These are phyloP conservation scores for Drosophila nigritarsus DNA, from an alignment of 2,888 invertebrate genomes.

Conservation along the genomic window DNA sequence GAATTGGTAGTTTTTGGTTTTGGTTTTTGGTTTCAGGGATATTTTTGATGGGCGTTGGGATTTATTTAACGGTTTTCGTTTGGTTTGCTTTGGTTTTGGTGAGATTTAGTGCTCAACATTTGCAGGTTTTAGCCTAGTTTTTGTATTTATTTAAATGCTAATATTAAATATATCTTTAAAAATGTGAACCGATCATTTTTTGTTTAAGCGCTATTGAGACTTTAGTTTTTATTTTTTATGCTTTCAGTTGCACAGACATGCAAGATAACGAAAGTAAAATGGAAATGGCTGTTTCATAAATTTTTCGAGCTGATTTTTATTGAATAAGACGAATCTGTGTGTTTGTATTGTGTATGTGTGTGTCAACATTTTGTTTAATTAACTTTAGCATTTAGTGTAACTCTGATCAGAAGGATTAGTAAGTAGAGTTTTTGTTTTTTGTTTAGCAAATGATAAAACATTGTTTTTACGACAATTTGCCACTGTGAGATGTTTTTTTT, in stretches of 20 bases:
- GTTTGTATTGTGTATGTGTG: conserved; percentile 27
- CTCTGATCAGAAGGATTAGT: conserved; percentile 73
- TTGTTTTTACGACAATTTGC: conserved; percentile 27
- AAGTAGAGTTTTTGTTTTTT: conserved; percentile 43
- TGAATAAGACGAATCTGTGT: conserved; percentile 58
- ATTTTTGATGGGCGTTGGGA: conserved; percentile 49
- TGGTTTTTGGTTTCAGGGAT: conserved; percentile 33
- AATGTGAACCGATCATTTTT: conserved; percentile 57
- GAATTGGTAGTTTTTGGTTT: conserved; percentile 60
- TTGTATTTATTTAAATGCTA: conserved; percentile 72
- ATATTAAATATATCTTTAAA: conserved; percentile 63
- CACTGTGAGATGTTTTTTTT: conserved; percentile 17
- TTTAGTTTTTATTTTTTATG: conserved; percentile 41
- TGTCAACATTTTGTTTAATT: conserved; percentile 65
- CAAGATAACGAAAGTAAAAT: conserved; percentile 57
- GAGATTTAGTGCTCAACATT: conserved; percentile 67
- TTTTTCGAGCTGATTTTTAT: conserved; percentile 64
- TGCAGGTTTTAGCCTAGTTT: conserved; percentile 67
- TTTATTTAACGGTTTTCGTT: conserved; percentile 42
- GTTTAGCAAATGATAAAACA: conserved; percentile 49
- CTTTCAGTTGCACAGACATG: conserved; percentile 47
- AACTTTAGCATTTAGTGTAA: conserved; percentile 65
- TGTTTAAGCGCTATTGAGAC: conserved; percentile 49
- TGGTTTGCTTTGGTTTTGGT: conserved; percentile 31
- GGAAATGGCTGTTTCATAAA: conserved; percentile 38